Evolutionary conservation across 1,140 invertebrate species (phyloP), one percentile per base, ranked within the genome.

Genomic region (Thaumatotibia leucotreta): DNA sequence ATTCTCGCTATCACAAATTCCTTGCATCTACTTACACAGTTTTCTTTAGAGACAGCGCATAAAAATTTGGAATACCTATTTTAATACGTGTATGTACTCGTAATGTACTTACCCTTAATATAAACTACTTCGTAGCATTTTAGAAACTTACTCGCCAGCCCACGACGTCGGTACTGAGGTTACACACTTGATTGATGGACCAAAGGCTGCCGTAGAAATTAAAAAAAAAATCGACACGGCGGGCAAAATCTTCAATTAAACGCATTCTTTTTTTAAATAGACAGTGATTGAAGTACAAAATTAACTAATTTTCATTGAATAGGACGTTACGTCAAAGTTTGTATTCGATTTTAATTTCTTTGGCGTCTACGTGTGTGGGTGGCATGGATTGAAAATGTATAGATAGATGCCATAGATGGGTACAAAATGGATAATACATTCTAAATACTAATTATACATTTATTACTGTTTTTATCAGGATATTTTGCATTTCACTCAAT

Each of bases 111-210:
- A 20, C 39, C 39, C 39, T 58, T 58, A 27, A 58, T n/a, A 58
- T n/a, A 58, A 58, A 58, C 52, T 27, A 24, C n/a, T n/a, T n/a
- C n/a, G 29, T 62, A 31, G 39, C 35, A 49, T 45, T 64, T 64
- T 58, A 58, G 52, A 58, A 58, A 58, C 52, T 23, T 54, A 54
- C 23, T 58, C 27, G 23, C 23, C 24, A 27, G 52, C 24, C 11
- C 52, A 52, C 54, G 63, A 65, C 33, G 10, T 31, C 32, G 35
- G 54, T 61, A 66, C 52, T 6, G 0, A n/a, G 65, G 65, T 70
- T 85, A 85, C 83, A 85, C 62, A 72, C 73, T 85, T 85, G 83
- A 82, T 85, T 85, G 83, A 85, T 83, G 65, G 79, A 66, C 78
- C 70, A 85, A 85, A 85, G 83, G 80, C 75, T 61, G 76, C 77